phyloP scores from a whole-genome alignment of 2,888 invertebrate species.

The Aquatica leii region DNA sequence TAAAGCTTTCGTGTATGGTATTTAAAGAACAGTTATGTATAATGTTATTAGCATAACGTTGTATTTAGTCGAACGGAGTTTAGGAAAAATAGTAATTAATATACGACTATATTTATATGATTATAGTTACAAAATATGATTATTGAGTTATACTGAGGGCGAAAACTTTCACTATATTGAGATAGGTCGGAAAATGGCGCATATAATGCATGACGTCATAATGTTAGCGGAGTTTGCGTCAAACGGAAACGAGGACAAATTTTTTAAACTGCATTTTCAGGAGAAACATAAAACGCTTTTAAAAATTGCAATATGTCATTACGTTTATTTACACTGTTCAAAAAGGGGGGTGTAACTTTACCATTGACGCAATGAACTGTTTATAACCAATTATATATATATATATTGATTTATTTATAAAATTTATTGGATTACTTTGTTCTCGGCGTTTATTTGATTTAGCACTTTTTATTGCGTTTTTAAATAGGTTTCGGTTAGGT shows the following conservation, averaged over 20 bases:
- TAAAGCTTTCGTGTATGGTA: constrained; percentile 11
- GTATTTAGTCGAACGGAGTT: neutral
- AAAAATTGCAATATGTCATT: neutral
- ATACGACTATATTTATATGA: too few species aligned
- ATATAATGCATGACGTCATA: constrained; percentile 18
- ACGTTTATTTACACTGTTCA: too few species aligned
- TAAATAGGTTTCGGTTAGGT: constrained; percentile 8
- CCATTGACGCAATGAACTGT: neutral
- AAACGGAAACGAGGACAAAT: constrained; percentile 58
- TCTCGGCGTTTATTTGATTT: neutral
- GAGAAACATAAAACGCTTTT: too few species aligned
- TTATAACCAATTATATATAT: too few species aligned
- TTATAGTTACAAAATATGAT: too few species aligned
- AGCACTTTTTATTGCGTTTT: constrained; percentile 18
- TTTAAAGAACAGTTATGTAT: neutral
- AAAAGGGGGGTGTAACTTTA: neutral
- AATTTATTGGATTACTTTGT: constrained; percentile 3
- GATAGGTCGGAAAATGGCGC: constrained; percentile 35
- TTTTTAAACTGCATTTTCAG: constrained; percentile 16
- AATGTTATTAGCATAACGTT: constrained; percentile 2
- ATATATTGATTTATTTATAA: constrained; percentile 21
- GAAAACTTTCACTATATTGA: constrained; percentile 38
- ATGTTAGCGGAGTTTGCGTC: constrained; percentile 15
- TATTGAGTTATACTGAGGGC: neutral
- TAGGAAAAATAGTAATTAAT: neutral